Conservation (phyloP, 2,888 invertebrate genomes). For the Chymomyza caudatula region DNA sequence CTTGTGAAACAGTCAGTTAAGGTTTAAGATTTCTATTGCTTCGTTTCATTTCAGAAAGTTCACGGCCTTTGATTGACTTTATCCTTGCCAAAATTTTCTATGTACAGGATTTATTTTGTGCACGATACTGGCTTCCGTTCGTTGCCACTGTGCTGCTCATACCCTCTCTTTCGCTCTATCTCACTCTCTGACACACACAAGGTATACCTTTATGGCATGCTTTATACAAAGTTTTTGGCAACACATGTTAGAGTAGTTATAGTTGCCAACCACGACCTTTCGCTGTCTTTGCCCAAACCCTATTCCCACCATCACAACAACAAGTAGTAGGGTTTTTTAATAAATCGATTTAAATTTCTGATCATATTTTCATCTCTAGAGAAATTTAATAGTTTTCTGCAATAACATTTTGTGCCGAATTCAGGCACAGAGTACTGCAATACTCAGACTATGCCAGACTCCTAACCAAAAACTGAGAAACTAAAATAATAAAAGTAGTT, state of each 20-base stretch:
- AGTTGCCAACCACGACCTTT: constrained; percentile 14
- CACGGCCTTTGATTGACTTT: not conserved
- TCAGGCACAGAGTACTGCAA: constrained; percentile 14
- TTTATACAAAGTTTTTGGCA: constrained; percentile 49
- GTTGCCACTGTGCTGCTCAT: constrained; percentile 10
- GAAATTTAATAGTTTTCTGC: constrained; percentile 72
- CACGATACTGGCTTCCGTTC: constrained; percentile 20
- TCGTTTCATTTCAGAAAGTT: not conserved
- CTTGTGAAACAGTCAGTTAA: too few species aligned
- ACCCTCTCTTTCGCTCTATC: too few species aligned
- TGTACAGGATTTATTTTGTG: constrained; percentile 18
- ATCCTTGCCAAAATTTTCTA: not conserved
- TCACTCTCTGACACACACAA: too few species aligned
- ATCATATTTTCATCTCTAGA: constrained; percentile 73
- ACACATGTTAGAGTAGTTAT: constrained; percentile 43
- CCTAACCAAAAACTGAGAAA: constrained; percentile 28
- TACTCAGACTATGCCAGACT: constrained; percentile 9
- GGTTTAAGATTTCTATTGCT: too few species aligned
- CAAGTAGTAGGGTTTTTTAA: constrained; percentile 58
- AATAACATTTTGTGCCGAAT: constrained; percentile 58
- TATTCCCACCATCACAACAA: constrained; percentile 22
- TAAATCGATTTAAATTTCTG: constrained; percentile 76
- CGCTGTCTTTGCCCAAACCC: constrained; percentile 20
- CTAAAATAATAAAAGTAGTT: constrained; percentile 65
- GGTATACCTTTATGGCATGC: constrained; percentile 15